Percentiles rank a stretch among this genome's conserved stretches.
phyloP scores from a whole-genome alignment of 2,797 vertebrate species.

The Anomalospiza imberbis region DNA sequence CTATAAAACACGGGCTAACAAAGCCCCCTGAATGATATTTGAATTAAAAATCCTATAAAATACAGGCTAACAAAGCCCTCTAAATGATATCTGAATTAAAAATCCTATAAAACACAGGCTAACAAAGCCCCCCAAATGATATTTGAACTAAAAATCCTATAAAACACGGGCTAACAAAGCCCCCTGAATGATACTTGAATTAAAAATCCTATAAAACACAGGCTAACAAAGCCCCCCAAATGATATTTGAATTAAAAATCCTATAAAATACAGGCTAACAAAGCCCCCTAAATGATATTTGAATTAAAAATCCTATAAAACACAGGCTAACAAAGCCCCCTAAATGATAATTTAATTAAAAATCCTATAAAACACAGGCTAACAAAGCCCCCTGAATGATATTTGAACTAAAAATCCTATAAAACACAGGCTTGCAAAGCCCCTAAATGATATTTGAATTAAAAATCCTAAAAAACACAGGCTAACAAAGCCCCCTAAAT shows the following conservation, averaged over 20 bases:
- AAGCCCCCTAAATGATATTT: background rate
- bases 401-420: background rate
- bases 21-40: too few species aligned
- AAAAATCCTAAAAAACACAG: too few species aligned
- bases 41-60: too few species aligned
- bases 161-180: too few species aligned
- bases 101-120: too few species aligned
- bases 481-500: background rate
- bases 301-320: too few species aligned
- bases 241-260: background rate
- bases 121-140: too few species aligned
- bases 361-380: background rate
- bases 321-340: accelerated
- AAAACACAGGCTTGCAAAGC: background rate
- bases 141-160: too few species aligned
- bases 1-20: too few species aligned
- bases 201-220: accelerated
- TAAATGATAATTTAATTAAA: background rate
- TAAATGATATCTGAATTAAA: too few species aligned
- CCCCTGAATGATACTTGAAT: too few species aligned
- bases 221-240: background rate
- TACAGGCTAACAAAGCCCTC: too few species aligned
- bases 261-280: background rate
- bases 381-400: background rate
- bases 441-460: background rate